phyloP scores from a whole-genome alignment of 2,113 vertebrate species.

The Jaculus jaculus region DNA sequence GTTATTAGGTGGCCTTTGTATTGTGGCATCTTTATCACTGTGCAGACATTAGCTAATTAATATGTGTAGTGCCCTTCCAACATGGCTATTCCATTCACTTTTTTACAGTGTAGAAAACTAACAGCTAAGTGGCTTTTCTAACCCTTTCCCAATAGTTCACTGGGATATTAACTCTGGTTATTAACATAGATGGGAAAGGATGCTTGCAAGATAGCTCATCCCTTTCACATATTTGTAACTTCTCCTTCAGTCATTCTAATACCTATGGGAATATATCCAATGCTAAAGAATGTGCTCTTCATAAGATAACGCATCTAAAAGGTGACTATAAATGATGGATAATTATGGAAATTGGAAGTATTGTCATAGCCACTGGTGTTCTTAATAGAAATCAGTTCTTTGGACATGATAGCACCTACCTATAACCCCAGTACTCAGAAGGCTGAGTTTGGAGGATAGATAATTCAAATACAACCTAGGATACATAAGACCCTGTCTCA shows the following conservation, averaged over 20 bases:
- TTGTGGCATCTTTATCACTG: conserved; percentile 42
- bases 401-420: too few relatives aligned
- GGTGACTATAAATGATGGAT: neutral
- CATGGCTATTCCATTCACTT: conserved; percentile 16
- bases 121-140: conserved; percentile 60
- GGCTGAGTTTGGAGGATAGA: too few relatives aligned
- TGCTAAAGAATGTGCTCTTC: neutral
- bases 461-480: too few relatives aligned
- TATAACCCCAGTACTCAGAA: too few relatives aligned
- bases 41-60: conserved; percentile 64
- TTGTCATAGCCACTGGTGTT: too few relatives aligned
- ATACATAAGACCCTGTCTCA: too few relatives aligned
- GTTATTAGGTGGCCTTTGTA: conserved; percentile 41
- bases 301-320: neutral
- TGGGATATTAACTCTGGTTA: conserved; percentile 3
- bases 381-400: too few relatives aligned
- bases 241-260: neutral
- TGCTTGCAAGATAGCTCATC: neutral
- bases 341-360: neutral
- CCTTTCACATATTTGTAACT: neutral
- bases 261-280: neutral
- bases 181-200: neutral
- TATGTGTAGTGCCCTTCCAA: conserved; percentile 37
- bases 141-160: conserved; percentile 17
- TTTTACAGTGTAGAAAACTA: conserved; percentile 42